Evolutionary conservation across 2,888 invertebrate species (phyloP).

Genomic region (Cremastinae sp.): DNA sequence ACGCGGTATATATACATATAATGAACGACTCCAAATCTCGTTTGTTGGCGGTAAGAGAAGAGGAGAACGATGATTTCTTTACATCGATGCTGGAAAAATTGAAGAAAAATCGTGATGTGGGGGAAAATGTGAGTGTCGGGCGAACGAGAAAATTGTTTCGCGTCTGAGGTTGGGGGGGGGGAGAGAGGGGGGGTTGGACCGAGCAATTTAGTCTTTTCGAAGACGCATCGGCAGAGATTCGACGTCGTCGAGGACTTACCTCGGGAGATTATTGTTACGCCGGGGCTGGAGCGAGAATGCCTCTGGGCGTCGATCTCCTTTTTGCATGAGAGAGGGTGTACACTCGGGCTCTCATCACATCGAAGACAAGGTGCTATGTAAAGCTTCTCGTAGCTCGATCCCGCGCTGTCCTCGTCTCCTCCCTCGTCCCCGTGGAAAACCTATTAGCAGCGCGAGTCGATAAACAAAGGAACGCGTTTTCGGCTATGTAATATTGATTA

Average conservation of each 20-base stretch:
- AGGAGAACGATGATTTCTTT: no score
- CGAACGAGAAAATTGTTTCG: conserved; percentile 29
- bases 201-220: conserved; percentile 45
- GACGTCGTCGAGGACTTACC: conserved; percentile 11
- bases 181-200: conserved; percentile 20
- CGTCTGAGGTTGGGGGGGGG: conserved; percentile 12
- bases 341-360: conserved; percentile 30
- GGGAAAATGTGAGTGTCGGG: no score
- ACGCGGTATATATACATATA: no score
- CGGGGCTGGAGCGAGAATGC: conserved; percentile 26
- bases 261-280: conserved; percentile 20
- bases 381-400: conserved; percentile 47
- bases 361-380: conserved; percentile 43
- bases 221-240: conserved; percentile 43
- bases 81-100: no score
- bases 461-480: conserved; percentile 80
- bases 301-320: conserved; percentile 53
- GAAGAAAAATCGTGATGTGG: no score
- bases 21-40: no score
- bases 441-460: conserved; percentile 79
- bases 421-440: conserved; percentile 73
- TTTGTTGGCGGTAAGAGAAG: no score
- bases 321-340: no score
- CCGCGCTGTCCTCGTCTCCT: conserved; percentile 32
- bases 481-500: conserved; percentile 81